Evolutionary conservation across 1,140 invertebrate species (phyloP), one percentile per base, ranked within the genome.

Genomic region (Rhagoletis pomonella): DNA sequence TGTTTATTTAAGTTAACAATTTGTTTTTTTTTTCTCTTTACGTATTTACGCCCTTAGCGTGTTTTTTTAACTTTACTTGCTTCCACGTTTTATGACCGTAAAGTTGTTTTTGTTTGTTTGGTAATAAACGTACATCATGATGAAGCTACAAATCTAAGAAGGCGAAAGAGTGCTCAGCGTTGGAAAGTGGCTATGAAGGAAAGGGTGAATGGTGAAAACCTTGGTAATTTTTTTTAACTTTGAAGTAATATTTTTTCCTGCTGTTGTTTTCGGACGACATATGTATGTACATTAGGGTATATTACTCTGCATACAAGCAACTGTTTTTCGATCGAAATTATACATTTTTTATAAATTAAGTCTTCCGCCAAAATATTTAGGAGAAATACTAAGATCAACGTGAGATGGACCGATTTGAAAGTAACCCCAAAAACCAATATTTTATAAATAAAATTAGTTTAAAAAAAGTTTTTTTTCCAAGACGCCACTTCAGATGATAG

Each of bases 71-170:
- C 39, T 9, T 47, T 44, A 17, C 44, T 50, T 55, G 73, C 6
- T 55, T 1, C 17, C n/a, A 81, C 9, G n/a, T 55, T 67, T 81
- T 81, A 55, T 81, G 42, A 42, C 44, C 17, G 50, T 81, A 55
- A 81, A 81, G 47, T 29, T 73, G 29, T 62, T 44, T 73, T 73
- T 67, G 64, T 67, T 73, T 44, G 47, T 3, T 81, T 50, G 17
- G 73, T 3, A 81, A 81, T 81, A 67, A 86, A 86, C 44, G 42
- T 86, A n/a, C 42, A 64, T 62, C 62, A 67, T 86, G 62, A 55
- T 69, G 86, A 50, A 64, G 60, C 29, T 67, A 67, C 62, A 67
- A 86, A 62, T 86, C 85, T 42, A 44, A 62, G 84, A 10, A 55
- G 6, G 60, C 58, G 42, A 85, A 85, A 17, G 10, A 60, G 55